Evolutionary conservation across 2,888 invertebrate species (phyloP).

Genomic region (Petrolisthes manimaculis): DNA sequence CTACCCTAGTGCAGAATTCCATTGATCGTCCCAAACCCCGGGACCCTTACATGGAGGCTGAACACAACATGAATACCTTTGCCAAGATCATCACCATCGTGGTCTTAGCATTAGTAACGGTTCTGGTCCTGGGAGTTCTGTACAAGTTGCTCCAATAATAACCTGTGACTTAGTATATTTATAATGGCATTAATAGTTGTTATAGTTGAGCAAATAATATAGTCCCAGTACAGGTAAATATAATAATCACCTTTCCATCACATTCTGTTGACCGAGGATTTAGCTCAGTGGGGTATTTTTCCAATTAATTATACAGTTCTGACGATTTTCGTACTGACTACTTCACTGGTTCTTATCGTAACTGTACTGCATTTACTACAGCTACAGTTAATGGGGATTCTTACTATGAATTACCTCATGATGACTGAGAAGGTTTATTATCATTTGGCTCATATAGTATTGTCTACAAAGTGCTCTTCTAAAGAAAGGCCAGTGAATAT

Average conservation of each 20-base stretch:
- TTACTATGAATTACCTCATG: too few relatives aligned
- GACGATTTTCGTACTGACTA: too few relatives aligned
- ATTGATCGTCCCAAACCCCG: slow-evolving; percentile 60
- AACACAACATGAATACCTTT: slow-evolving; percentile 90
- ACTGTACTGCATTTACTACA: too few relatives aligned
- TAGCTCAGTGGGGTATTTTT: neutral
- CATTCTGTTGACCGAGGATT: neutral
- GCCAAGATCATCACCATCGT: slow-evolving; percentile 66
- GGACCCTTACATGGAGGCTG: slow-evolving; percentile 79
- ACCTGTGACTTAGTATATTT: neutral
- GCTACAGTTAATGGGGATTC: too few relatives aligned
- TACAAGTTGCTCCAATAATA: slow-evolving; percentile 53
- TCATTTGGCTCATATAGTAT: too few relatives aligned
- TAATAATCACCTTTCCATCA: neutral
- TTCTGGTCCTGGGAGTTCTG: slow-evolving; percentile 60
- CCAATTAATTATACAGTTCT: too few relatives aligned
- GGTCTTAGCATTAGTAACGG: slow-evolving; percentile 62
- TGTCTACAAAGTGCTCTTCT: too few relatives aligned
- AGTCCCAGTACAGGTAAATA: neutral
- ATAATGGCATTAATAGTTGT: neutral
- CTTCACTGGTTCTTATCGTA: too few relatives aligned
- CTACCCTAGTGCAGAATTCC: slow-evolving; percentile 62
- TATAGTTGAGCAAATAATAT: neutral
- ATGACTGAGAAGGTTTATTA: too few relatives aligned
- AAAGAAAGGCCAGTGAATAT: too few relatives aligned